phyloP scores from a whole-genome alignment of 2,113 vertebrate species.

The Mixornis gularis region DNA sequence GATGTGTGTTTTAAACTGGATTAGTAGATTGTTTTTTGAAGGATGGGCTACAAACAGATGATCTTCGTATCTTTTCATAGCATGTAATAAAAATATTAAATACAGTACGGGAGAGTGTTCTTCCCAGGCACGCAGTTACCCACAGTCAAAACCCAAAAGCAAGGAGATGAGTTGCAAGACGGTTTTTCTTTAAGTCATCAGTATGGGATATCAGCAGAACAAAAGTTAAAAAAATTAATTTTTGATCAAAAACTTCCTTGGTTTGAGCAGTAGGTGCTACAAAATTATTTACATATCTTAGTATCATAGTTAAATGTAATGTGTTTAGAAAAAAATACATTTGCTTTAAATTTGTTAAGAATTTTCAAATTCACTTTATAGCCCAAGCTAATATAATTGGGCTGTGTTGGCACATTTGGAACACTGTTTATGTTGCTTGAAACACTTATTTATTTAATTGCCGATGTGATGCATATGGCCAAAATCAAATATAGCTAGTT shows the following conservation, averaged over 20 bases:
- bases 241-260: conserved; percentile 95
- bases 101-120: conserved; percentile 90
- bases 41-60: conserved; percentile 97
- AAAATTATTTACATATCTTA: conserved; percentile 99
- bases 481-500: conserved; percentile 99
- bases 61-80: conserved; percentile 99
- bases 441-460: conserved; percentile 93
- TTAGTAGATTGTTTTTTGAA: conserved; percentile 98
- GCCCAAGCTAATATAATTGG: conserved; percentile 83
- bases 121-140: conserved; percentile 94
- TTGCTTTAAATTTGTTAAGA: conserved; percentile 95
- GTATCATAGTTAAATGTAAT: conserved; percentile 99
- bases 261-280: conserved; percentile 99
- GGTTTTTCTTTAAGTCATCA: conserved; percentile 96
- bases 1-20: conserved; percentile 97
- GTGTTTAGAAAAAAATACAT: conserved; percentile 93
- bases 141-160: conserved; percentile 99
- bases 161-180: conserved; percentile 98
- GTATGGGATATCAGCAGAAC: conserved; percentile 94
- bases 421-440: conserved; percentile 92
- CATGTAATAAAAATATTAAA: conserved; percentile 97
- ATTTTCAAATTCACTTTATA: conserved; percentile 83
- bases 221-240: conserved; percentile 82
- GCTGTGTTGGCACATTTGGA: conserved; percentile 86
- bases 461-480: conserved; percentile 99